A percentile compares a stretch with the other conserved stretches of the same genome.
phyloP scores from a whole-genome alignment of 2,797 vertebrate genomes.

The Macroramphosus scolopax region DNA sequence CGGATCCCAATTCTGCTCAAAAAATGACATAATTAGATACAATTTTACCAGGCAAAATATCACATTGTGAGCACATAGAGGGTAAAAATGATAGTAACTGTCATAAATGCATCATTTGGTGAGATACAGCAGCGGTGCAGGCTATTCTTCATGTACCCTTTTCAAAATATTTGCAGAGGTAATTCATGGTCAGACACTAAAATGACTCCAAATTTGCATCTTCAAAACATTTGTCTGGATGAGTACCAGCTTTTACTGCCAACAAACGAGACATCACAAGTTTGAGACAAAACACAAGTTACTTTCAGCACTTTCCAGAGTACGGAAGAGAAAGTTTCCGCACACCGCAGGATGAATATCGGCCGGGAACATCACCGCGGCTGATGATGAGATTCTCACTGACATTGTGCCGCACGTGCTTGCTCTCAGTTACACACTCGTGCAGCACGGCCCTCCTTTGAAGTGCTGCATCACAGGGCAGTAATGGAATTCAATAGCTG shows the following conservation, averaged over 20 bases:
- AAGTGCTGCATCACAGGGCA: slow-evolving; percentile 72
- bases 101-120: no score
- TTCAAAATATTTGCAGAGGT: no score
- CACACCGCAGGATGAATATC: slow-evolving; percentile 59
- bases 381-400: slow-evolving; percentile 52
- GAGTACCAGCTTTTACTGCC: background rate
- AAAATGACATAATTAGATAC: no score
- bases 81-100: no score
- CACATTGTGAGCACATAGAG: no score
- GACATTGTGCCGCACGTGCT: slow-evolving; percentile 28
- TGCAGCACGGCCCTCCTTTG: slow-evolving; percentile 47
- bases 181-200: background rate
- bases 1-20: no score
- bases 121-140: no score
- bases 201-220: background rate
- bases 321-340: slow-evolving; percentile 45
- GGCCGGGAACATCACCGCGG: slow-evolving; percentile 52
- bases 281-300: slow-evolving; percentile 10
- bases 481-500: slow-evolving; percentile 73
- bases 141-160: no score
- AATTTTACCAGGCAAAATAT: no score
- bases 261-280: slow-evolving; percentile 14
- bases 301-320: slow-evolving; percentile 27
- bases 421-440: slow-evolving; percentile 36
- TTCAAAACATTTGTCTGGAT: slow-evolving; percentile 8